Evolutionary conservation across 2,113 vertebrate species (phyloP).

Genomic region (Spea multiplicata): DNA sequence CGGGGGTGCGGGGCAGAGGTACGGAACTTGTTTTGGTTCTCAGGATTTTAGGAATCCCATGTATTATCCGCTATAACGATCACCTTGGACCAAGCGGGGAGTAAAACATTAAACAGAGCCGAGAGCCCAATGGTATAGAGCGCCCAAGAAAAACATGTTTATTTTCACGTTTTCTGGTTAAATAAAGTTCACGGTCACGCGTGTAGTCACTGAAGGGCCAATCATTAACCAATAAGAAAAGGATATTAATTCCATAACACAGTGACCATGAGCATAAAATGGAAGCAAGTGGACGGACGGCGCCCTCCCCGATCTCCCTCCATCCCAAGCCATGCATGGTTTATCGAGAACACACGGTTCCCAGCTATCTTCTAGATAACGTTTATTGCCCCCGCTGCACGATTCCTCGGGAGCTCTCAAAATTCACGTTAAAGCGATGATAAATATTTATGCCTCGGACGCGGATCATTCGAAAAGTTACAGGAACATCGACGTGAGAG

Average conservation of each 20-base stretch:
- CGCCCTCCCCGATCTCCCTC: not conserved
- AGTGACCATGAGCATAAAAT: not conserved
- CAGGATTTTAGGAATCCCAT: not conserved
- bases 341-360: not conserved
- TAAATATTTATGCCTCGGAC: too few relatives aligned
- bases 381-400: not conserved
- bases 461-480: too few relatives aligned
- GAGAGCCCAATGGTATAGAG: not conserved
- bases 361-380: not conserved
- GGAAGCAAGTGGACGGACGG: not conserved
- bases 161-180: not conserved
- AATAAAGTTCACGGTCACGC: constrained; percentile 25
- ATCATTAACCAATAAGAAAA: constrained; percentile 19
- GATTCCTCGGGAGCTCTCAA: too few relatives aligned
- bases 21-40: not conserved
- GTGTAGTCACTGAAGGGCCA: constrained; percentile 7
- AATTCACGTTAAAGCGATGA: too few relatives aligned
- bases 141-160: constrained; percentile 29
- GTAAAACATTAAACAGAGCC: constrained; percentile 36
- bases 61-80: not conserved
- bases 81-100: not conserved
- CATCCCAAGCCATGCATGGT: not conserved
- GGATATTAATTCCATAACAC: not conserved
- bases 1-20: not conserved
- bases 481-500: too few relatives aligned